A percentile compares a stretch with the other conserved stretches of the same genome.
phyloP scores from a whole-genome alignment of 1,140 invertebrate species.

The Drosophila funebris region DNA sequence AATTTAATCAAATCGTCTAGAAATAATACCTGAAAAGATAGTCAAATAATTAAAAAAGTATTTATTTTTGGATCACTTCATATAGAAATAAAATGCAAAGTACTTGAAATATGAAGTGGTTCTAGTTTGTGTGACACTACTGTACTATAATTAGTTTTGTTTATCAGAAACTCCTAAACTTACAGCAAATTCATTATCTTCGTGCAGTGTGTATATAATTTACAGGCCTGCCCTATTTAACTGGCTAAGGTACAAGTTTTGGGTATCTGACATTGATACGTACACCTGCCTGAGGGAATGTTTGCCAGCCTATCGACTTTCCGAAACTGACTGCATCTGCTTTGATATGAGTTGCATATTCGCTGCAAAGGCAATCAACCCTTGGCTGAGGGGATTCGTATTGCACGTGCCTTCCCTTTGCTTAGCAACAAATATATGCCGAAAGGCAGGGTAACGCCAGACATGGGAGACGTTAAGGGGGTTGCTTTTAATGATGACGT shows the following conservation, averaged over 20 bases:
- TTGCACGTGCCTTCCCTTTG: neutral
- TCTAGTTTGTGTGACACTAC: neutral
- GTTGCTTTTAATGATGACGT: neutral
- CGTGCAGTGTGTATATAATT: neutral
- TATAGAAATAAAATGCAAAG: too few species aligned
- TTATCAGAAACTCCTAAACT: neutral
- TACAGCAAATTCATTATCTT: neutral
- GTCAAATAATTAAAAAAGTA: too few species aligned
- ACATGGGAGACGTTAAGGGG: neutral
- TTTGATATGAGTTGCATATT: constrained; percentile 15
- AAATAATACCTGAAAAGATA: too few species aligned
- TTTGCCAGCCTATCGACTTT: constrained; percentile 8
- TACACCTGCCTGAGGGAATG: neutral
- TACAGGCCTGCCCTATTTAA: neutral
- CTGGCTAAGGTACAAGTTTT: neutral
- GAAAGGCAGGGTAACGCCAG: neutral
- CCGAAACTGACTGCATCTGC: constrained; percentile 1
- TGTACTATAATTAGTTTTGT: neutral
- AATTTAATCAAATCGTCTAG: too few species aligned
- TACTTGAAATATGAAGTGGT: neutral
- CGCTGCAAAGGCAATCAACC: constrained; percentile 9
- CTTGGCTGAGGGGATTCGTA: neutral
- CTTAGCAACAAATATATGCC: neutral
- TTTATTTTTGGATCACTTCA: too few species aligned
- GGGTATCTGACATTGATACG: neutral